Percentiles rank a stretch among this genome's conserved stretches.
Conservation (phyloP, 2,888 invertebrate species). For the Chymomyza fuscimana region DNA sequence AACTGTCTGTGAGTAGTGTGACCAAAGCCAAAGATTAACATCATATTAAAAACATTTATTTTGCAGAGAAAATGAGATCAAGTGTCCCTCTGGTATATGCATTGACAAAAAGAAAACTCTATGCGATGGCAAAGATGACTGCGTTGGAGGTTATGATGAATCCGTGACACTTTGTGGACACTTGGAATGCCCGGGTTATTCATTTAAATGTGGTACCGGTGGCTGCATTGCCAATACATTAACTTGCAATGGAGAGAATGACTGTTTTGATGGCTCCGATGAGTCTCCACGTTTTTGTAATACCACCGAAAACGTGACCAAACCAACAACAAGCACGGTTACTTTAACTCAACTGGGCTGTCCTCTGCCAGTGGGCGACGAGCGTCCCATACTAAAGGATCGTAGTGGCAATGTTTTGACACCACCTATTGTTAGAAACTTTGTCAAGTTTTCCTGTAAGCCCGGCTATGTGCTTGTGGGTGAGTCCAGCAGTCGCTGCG, state of each 20-base stretch:
- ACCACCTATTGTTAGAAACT: conserved; percentile 40
- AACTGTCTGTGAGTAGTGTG: conserved; percentile 54
- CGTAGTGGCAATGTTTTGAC: conserved; percentile 18
- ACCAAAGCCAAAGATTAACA: neutral
- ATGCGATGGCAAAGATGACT: conserved; percentile 59
- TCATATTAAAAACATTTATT: neutral
- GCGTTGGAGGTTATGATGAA: conserved; percentile 60
- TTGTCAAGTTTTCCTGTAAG: conserved; percentile 50
- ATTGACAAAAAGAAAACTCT: conserved; percentile 44
- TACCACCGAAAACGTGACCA: conserved; percentile 37
- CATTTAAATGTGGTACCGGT: conserved; percentile 58
- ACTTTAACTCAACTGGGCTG: conserved; percentile 37
- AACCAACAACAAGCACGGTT: neutral
- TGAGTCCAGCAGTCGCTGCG: conserved; percentile 37
- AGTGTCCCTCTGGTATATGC: conserved; percentile 61
- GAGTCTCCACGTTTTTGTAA: conserved; percentile 60
- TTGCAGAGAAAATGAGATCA: conserved; percentile 52
- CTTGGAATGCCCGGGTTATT: conserved; percentile 53
- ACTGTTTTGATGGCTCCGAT: conserved; percentile 57
- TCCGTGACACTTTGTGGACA: conserved; percentile 52
- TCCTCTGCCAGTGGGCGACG: conserved; percentile 41
- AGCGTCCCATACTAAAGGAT: conserved; percentile 51
- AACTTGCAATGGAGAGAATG: conserved; percentile 41
- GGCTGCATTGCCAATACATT: conserved; percentile 44
- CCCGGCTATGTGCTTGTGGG: conserved; percentile 46